These are phyloP conservation scores for Rhinoderma darwinii DNA, from an alignment of 2,113 vertebrate genomes.

Conservation along the genomic window DNA sequence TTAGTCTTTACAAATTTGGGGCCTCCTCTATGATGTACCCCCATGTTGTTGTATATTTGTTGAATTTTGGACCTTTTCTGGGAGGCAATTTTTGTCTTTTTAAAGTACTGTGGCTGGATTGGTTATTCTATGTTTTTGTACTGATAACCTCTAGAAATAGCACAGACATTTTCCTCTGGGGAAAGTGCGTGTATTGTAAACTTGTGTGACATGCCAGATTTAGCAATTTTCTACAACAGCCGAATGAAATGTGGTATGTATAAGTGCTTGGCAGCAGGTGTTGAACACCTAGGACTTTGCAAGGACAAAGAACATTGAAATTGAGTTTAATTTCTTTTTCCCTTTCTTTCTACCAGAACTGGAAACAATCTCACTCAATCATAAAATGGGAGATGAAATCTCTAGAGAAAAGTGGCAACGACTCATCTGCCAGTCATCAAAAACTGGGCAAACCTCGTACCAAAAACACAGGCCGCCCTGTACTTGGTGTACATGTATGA, in stretches of 20 bases:
- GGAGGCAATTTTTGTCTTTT: neutral
- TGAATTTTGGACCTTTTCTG: no score
- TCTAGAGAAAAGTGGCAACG: neutral
- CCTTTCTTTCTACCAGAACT: slow-evolving; percentile 41
- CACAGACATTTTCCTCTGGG: slow-evolving; percentile 16
- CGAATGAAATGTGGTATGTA: slow-evolving; percentile 5
- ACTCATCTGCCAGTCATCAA: neutral
- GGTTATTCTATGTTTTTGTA: neutral
- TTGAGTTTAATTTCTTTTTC: slow-evolving; percentile 41
- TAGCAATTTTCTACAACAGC: slow-evolving; percentile 40
- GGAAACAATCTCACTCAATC: slow-evolving; percentile 36
- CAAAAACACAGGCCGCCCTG: neutral
- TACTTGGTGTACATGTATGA: neutral
- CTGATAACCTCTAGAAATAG: neutral
- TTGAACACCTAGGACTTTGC: slow-evolving; percentile 42
- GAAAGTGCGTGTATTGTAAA: neutral
- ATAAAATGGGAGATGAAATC: neutral
- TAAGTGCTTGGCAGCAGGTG: slow-evolving; percentile 30
- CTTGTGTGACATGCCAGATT: slow-evolving; percentile 18
- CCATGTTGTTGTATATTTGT: no score
- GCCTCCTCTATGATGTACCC: no score
- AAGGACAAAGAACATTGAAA: slow-evolving; percentile 43
- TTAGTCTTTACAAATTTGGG: no score
- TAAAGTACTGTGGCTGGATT: neutral
- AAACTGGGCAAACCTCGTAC: neutral